Evolutionary conservation across 2,797 vertebrate species (phyloP).

Genomic region (Sebastes steindachneri): DNA sequence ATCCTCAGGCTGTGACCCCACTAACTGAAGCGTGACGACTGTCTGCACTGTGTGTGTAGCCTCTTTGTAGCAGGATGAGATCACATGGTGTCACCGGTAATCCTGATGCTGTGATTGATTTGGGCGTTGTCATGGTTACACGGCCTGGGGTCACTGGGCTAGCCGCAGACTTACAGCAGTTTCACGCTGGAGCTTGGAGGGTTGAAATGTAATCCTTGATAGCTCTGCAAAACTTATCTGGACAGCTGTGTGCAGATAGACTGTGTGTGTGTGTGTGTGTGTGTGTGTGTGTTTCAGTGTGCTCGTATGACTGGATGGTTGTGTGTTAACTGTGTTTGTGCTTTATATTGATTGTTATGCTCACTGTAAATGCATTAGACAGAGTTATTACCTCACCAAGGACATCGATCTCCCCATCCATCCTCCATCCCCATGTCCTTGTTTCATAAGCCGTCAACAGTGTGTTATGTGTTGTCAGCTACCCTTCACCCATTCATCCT

Average conservation of each 20-base stretch:
- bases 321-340: background rate
- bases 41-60: slow-evolving; percentile 39
- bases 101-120: slow-evolving; percentile 76
- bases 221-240: slow-evolving; percentile 39
- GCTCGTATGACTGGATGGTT: background rate
- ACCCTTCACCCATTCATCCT: background rate
- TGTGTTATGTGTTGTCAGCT: background rate
- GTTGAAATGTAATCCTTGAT: slow-evolving; percentile 74
- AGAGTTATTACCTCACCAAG: slow-evolving; percentile 14
- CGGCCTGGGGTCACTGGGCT: slow-evolving; percentile 61
- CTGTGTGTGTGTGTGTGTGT: background rate
- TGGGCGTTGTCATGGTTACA: slow-evolving; percentile 65
- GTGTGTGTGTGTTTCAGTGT: background rate
- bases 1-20: slow-evolving; percentile 1
- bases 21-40: slow-evolving; percentile 10
- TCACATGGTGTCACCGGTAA: slow-evolving; percentile 73
- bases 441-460: slow-evolving; percentile 11
- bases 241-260: slow-evolving; percentile 57
- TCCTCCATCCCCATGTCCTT: background rate
- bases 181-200: slow-evolving; percentile 38
- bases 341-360: slow-evolving; percentile 43
- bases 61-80: slow-evolving; percentile 52
- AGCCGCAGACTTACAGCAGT: slow-evolving; percentile 56
- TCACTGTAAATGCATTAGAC: slow-evolving; percentile 34
- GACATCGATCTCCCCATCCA: slow-evolving; percentile 10